Base-by-base conservation (phyloP, 2,113 vertebrate genomes). In the Anguilla japonica region DNA sequence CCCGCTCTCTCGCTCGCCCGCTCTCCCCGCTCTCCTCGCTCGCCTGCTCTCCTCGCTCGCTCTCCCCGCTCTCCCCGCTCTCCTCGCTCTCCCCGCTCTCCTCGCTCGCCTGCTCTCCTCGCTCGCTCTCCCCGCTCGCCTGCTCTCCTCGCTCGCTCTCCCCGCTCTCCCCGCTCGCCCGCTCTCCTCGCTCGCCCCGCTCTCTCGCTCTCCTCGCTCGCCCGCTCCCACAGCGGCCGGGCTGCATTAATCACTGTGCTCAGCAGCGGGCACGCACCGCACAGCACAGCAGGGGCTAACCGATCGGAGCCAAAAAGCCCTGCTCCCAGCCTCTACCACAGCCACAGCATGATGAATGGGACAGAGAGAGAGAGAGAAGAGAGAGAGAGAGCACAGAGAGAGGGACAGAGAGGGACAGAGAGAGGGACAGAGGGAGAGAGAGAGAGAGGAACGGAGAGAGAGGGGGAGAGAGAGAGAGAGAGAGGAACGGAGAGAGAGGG, bases 181-280 rank as follows among this genome's bases (percentile, higher is more conserved):
- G 60, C 79, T 83, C 60, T 34, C 34, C 34, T 1, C 41, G 85
- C 43, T 87, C 83, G 50, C 79, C 50, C 13, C 39, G 50, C 26
- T 60, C 84, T 46, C n/a, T n/a, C n/a, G n/a, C n/a, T n/a, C n/a
- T 41, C 1, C 34, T 34, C 34, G 34, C 34, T 34, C 87, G 39
- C 46, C 57, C 16, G 83, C 81, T 75, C 78, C 57, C 39, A 40
- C 46, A 39, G 50, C 84, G 53, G 79, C 56, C 84, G 56, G 29
- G 26, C 43, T 46, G 34, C 40, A 13, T 84, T 89, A 84, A 79
- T 87, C n/a, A 84, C 50, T 22, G 81, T 26, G 41, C 50, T 2
- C 50, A 53, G 50, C 50, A 53, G 50, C 50, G 50, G 50, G 50
- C 7, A 1, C 50, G 50, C 7, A 53, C 8, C 50, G 50, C 8